Base-by-base conservation (phyloP, 2,797 vertebrate species). In the Spatula versicolor region DNA sequence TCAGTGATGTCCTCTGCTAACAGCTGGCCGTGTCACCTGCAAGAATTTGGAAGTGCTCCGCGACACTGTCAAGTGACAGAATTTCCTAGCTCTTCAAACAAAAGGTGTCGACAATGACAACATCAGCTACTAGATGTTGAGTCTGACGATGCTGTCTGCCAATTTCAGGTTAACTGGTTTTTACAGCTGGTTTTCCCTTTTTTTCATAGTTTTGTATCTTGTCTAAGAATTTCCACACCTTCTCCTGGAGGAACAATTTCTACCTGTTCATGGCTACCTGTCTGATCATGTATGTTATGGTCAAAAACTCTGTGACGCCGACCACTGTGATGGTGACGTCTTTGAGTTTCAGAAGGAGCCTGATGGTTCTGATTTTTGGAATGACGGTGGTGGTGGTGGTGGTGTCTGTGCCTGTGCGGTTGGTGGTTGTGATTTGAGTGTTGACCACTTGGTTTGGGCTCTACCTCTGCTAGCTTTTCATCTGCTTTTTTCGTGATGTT, bases 31-130 rank as follows among this genome's bases (percentile, higher is more conserved):
- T 98, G 98, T 99, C 99, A 99, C 97, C 97, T 98, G 97, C 99
- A 99, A 90, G 99, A 98, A 95, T 98, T 98, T 35, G 99, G 99
- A 56, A 99, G 97, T 31, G 89, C 98, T 96, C 98, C 98, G 3
- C 95, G 95, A 96, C 99, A 99, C 95, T 98, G 99, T 99, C 99
- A 99, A 96, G 98, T 98, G 96, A 97, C 96, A 26, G 98, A 96
- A 82, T 98, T 98, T 71, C 97, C 96, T 45, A 94, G 94, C 63
- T 97, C 97, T 19, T 98, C 97, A 72, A 97, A 98, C 71, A 99
- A 95, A 98, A 99, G 98, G 97, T 98, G 98, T 79, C 99, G 98
- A 95, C 99, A 99, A 96, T 99, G 99, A 97, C 99, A 99, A 97
- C 99, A 99, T 98, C 99, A 99, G 97, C 98, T 99, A 92, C 97